These are phyloP conservation scores for Anodontia alba DNA, from an alignment of 2,888 invertebrate genomes.

Conservation along the genomic window DNA sequence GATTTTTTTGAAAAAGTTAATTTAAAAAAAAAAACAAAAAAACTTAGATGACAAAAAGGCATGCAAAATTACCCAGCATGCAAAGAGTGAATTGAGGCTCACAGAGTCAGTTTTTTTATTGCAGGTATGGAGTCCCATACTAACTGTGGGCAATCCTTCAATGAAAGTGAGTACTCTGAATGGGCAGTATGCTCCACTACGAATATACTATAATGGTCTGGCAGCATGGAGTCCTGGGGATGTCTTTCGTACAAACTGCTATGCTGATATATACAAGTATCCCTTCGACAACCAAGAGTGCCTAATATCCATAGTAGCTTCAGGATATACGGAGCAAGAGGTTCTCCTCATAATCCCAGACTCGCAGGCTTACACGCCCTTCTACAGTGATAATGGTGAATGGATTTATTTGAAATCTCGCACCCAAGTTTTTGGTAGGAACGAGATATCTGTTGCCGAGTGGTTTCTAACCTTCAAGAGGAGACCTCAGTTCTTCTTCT, in stretches of 20 bases:
- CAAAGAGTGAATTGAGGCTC: no score
- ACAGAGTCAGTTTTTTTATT: background rate
- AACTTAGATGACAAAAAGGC: no score
- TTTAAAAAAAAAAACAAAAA: no score
- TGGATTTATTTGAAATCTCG: constrained; percentile 29
- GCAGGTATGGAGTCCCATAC: constrained; percentile 42
- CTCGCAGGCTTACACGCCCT: constrained; percentile 6
- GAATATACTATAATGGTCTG: constrained; percentile 39
- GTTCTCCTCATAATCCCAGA: constrained; percentile 21
- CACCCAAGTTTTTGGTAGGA: background rate
- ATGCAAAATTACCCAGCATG: no score
- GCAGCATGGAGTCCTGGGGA: constrained; percentile 44
- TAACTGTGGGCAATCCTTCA: constrained; percentile 41
- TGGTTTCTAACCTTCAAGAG: constrained; percentile 24
- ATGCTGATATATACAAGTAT: constrained; percentile 39
- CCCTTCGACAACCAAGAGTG: constrained; percentile 52
- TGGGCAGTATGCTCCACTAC: constrained; percentile 19
- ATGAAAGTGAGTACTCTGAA: constrained; percentile 32
- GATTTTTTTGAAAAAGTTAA: no score
- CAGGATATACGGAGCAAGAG: constrained; percentile 26
- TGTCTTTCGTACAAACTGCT: constrained; percentile 41
- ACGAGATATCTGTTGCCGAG: constrained; percentile 11
- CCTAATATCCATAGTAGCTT: constrained; percentile 26
- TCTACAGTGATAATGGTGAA: constrained; percentile 44
- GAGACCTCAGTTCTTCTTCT: constrained; percentile 33